These are phyloP conservation scores for Leuciscus idus DNA, from an alignment of 2,113 vertebrate species.

Conservation along the genomic window DNA sequence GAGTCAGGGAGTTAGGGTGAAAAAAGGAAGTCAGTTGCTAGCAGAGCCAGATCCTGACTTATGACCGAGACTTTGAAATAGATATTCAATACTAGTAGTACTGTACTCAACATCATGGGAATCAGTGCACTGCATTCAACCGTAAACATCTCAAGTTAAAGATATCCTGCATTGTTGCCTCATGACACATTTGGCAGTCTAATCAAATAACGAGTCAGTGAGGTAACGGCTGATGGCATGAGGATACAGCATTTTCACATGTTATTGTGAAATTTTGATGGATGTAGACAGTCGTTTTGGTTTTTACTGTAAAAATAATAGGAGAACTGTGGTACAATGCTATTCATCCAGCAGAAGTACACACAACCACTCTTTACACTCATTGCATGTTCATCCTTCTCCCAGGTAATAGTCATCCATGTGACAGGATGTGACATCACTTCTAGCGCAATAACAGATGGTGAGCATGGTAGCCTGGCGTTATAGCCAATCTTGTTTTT, in stretches of 20 bases:
- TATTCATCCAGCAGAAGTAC: not conserved
- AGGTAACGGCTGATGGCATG: too few relatives aligned
- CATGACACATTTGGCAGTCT: too few relatives aligned
- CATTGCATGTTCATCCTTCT: slow-evolving; percentile 1
- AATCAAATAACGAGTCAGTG: too few relatives aligned
- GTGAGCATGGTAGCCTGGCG: not conserved
- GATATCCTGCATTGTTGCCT: too few relatives aligned
- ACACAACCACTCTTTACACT: not conserved
- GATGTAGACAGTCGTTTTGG: too few relatives aligned
- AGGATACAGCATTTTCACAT: too few relatives aligned
- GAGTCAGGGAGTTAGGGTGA: slow-evolving; percentile 40
- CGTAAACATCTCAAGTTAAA: too few relatives aligned
- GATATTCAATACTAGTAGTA: not conserved
- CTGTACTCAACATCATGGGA: too few relatives aligned
- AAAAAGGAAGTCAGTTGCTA: not conserved
- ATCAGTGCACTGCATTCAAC: too few relatives aligned
- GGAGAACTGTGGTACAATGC: not conserved
- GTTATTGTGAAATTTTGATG: too few relatives aligned
- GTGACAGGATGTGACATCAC: slow-evolving; percentile 55
- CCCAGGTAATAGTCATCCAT: slow-evolving; percentile 24
- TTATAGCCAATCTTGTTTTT: slow-evolving; percentile 43
- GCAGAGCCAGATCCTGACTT: not conserved
- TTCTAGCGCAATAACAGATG: slow-evolving; percentile 46
- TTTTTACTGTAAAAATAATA: too few relatives aligned
- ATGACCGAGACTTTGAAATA: not conserved